Base-by-base conservation (phyloP, 35 echinoderm and acorn worm species). In the Ptychodera flava region DNA sequence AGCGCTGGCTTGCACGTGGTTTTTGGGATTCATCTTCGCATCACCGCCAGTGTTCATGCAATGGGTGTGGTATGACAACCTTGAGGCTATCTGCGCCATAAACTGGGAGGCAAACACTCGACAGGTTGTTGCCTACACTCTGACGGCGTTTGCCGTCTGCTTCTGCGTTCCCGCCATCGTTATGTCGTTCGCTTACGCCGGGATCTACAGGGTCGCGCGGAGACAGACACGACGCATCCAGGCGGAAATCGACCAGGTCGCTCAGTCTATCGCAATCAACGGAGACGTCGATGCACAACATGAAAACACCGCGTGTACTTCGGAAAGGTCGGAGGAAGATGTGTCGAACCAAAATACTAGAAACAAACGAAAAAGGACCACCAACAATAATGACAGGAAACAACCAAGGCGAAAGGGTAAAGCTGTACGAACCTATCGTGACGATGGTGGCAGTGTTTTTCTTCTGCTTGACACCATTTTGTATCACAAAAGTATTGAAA, bases 381-480 rank as follows among this genome's bases (percentile, higher is more conserved):
- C n/a, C n/a, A n/a, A n/a, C n/a, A n/a, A n/a, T n/a, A n/a, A n/a
- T n/a, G n/a, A n/a, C n/a, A n/a, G n/a, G n/a, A n/a, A n/a, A n/a
- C n/a, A n/a, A n/a, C n/a, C n/a, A n/a, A n/a, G n/a, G n/a, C n/a
- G n/a, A n/a, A n/a, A n/a, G n/a, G n/a, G n/a, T n/a, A 93, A 93
- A 89, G 94, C 94, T 1, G 89, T 97, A n/a, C 64, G 82, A 86
- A 28, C 82, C 91, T 0, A 97, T 97, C 28, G 75, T 90, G 15
- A 89, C 88, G n/a, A 93, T 97, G 89, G 82, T 97, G 36, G 31
- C 83, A n/a, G 86, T 89, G 28, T 97, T 93, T 77, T 28, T 89
- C 27, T 35, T 97, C 16, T 93, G 91, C 79, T 91, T 93, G 38
- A 93, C 91, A 16, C 94, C 94, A 33, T 97, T 97, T 85, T 97